Evolutionary conservation across 2,888 invertebrate species (phyloP), one percentile per base, ranked within the genome.

Genomic region (Cyclophora punctaria): DNA sequence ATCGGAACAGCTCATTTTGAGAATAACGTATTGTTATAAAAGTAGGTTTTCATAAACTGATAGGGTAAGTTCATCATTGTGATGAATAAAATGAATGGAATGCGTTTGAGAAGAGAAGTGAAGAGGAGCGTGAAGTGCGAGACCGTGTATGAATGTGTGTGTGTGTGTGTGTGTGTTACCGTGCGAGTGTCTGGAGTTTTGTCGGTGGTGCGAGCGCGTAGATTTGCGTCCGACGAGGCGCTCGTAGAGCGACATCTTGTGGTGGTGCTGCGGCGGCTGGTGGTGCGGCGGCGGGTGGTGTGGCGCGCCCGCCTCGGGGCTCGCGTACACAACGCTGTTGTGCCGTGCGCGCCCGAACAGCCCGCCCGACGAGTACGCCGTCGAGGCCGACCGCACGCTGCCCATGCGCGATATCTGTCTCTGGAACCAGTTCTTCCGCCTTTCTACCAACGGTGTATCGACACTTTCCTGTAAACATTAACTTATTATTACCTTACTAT

Each of bases 381-480:
- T 96, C 0, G 95, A 95, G 2, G 95, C 94, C 41, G 96, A 96
- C 35, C 96, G 90, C 41, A 94, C 92, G 0, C 96, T 96, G 2
- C 96, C 96, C 93, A 96, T 95, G 62, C 95, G 89, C 6, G 95
- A 95, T 60, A 96, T 93, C 73, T 95, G 95, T 46, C 96, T 90
- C 62, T 94, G 94, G 65, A 96, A 93, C 96, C 96, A 96, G 78
- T 95, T 96, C 78, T 96, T 96, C 41, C 96, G 89, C 49, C 95
- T 85, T 74, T 96, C 95, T 20, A 95, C 95, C 69, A 96, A 90
- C 5, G 96, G 96, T 0, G 96, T 96, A 68, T 96, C 96, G 0
- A 96, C 96, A 72, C 96, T 96, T 83, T 96, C 96, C 96, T 96
- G 76, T 35, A 86, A 75, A 48, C 37, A 37, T 37, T 37, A 5